Base-by-base conservation (phyloP, 2,888 invertebrate species). In the Acrocyrtus sp. region DNA sequence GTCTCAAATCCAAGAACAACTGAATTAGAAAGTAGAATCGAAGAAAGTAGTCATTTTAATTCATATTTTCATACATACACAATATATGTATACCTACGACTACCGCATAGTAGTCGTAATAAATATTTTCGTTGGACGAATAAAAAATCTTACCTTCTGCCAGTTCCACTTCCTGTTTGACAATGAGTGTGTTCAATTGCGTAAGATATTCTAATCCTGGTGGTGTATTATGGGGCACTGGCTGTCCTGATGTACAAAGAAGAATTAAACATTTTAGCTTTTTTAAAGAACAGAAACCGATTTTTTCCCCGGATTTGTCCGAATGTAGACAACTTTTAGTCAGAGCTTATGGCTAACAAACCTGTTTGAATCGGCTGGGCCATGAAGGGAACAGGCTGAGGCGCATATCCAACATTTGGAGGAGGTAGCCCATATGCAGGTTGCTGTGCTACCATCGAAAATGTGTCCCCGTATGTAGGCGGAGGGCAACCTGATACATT, bases 181-280 rank as follows among this genome's bases (percentile, higher is more conserved):
- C 90, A 78, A 93, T 87, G 66, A 95, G 86, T 81, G 91, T 91
- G 84, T 94, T 93, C 89, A 95, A 90, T 89, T 89, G 89, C 86
- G 92, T 91, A 86, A 95, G 91, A 89, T 92, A 95, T 87, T 93
- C 94, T 89, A 95, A 90, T 81, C 94, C 94, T 84, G 90, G 92
- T 60, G 92, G 94, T 87, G 92, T 93, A 84, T 90, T 92, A 88
- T 88, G 88, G 82, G 87, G 88, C 15, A 82, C 79, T 81, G 89
- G 90, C 87, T 88, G 88, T 79, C 61, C 63, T 10, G 56, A 34
- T 2, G 50, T 27, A 4, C 72, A n/a, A n/a, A n/a, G n/a, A n/a
- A n/a, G n/a, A n/a, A n/a, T n/a, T n/a, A n/a, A n/a, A n/a, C n/a
- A n/a, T n/a, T n/a, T n/a, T n/a, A n/a, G n/a, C n/a, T n/a, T n/a